Base-by-base conservation (phyloP, 2,888 invertebrate genomes). In the Xestia rhomboidea region DNA sequence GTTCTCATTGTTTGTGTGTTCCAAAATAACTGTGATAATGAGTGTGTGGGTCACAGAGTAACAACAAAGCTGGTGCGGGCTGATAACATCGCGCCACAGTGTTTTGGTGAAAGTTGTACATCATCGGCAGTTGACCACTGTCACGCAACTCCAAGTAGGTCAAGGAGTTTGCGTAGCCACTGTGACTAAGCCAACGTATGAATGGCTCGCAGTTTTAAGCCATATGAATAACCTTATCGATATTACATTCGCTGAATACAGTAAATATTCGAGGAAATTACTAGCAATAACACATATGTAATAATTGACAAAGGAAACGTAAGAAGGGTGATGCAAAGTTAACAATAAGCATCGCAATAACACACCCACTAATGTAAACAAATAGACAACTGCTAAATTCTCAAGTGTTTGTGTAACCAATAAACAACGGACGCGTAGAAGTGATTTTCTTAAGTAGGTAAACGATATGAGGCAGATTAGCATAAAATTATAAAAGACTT, bases 41-140 rank as follows among this genome's bases (percentile, higher is more conserved):
- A 68, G 60, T 81, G 85, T 78, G 78, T 85, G 73, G 82, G 83
- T 85, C 73, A 85, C 68, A 82, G 71, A 82, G 68, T 72, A 75
- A 76, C 62, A 85, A 82, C 79, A 88, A 85, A 88, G 82, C 81
- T 80, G 67, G 76, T 70, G 73, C 73, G 63, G 69, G 54, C 73
- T 82, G 89, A 88, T 88, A 86, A 81, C 72, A 90, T 90, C 89
- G 90, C 90, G 88, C 85, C 89, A 90, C 91, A 90, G 88, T 90
- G 91, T 93, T 95, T 95, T 90, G 95, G 96, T 96, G 96, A 96
- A 96, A 96, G 96, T 96, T 94, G 93, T 92, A 91, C 94, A 95
- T 95, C 95, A 94, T 91, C 87, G 91, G 91, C 90, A 88, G 90
- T 90, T 93, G 94, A 93, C 94, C 94, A 94, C 92, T 93, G 93